phyloP scores from a whole-genome alignment of 1,140 invertebrate species.

The Atta cephalotes region DNA sequence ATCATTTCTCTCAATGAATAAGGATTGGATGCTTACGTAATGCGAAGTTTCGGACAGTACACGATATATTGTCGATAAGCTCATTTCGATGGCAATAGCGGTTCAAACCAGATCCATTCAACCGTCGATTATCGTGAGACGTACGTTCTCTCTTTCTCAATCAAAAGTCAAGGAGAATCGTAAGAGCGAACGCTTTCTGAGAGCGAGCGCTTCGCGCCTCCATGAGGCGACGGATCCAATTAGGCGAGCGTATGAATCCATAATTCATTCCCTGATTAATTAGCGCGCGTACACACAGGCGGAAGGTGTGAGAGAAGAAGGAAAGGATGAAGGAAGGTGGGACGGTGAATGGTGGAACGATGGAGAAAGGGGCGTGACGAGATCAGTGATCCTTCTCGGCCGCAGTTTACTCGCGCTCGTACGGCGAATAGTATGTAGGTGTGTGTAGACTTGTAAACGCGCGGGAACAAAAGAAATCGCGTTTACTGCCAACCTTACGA shows the following conservation, averaged over 20 bases:
- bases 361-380: conserved; percentile 62
- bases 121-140: conserved; percentile 12
- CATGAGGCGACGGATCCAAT: conserved; percentile 76
- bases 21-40: background rate
- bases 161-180: conserved; percentile 46
- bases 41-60: conserved; percentile 29
- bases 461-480: conserved; percentile 71
- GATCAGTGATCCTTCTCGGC: conserved; percentile 70
- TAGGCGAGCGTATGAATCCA: conserved; percentile 77
- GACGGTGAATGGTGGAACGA: background rate
- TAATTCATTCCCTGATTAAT: conserved; percentile 81
- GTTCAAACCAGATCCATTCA: conserved; percentile 35
- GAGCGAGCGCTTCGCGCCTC: conserved; percentile 64
- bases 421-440: conserved; percentile 20
- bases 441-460: conserved; percentile 66
- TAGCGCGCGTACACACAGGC: conserved; percentile 70
- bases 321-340: background rate
- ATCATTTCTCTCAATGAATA: background rate
- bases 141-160: background rate
- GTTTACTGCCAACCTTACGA: conserved; percentile 44
- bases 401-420: conserved; percentile 68
- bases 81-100: conserved; percentile 20
- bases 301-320: conserved; percentile 29
- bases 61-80: conserved; percentile 60
- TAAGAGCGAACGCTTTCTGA: conserved; percentile 43